Evolutionary conservation across 2,113 vertebrate genomes (phyloP).

Genomic region (Spheniscus mendiculus): DNA sequence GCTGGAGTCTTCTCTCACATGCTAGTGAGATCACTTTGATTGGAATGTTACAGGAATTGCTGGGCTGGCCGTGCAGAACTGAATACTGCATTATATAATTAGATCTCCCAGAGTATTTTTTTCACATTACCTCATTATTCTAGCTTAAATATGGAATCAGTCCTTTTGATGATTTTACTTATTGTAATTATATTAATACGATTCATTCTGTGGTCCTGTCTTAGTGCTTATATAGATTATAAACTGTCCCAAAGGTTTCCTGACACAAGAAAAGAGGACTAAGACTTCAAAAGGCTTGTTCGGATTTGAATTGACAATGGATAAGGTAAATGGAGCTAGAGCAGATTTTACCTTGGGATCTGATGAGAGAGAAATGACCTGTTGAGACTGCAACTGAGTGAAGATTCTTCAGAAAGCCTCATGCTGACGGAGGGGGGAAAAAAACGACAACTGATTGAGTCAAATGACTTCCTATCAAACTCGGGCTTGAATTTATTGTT

Average conservation of each 20-base stretch:
- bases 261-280: constrained; percentile 51
- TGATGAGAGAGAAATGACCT: constrained; percentile 38
- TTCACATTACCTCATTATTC: constrained; percentile 55
- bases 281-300: neutral
- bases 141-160: constrained; percentile 57
- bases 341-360: neutral
- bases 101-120: constrained; percentile 34
- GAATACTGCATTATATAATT: constrained; percentile 50
- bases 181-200: constrained; percentile 73
- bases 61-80: constrained; percentile 3
- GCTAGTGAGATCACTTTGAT: constrained; percentile 75
- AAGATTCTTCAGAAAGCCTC: constrained; percentile 3
- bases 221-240: constrained; percentile 69
- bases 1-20: constrained; percentile 76
- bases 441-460: neutral
- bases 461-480: neutral
- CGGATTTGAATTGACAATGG: neutral
- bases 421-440: neutral
- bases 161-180: constrained; percentile 72
- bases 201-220: constrained; percentile 79
- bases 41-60: constrained; percentile 64
- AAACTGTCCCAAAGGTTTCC: constrained; percentile 64
- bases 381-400: neutral
- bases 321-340: neutral
- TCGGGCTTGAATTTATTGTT: neutral